These are phyloP conservation scores for Bombyx mori DNA, from an alignment of 1,140 invertebrate species.

Conservation along the genomic window ASM3026992v2 NC_085121.1:5934501-5935000, in stretches of 20 bases:
- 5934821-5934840: too few relatives aligned
- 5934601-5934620: slow-evolving; percentile 47
- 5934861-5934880: too few relatives aligned
- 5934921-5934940: too few relatives aligned
- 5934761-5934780: too few relatives aligned
- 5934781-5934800: too few relatives aligned
- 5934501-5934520: not conserved
- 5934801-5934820: too few relatives aligned
- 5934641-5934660: slow-evolving; percentile 70
- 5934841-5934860: too few relatives aligned
- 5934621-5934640: slow-evolving; percentile 52
- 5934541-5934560: slow-evolving; percentile 36
- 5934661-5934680: slow-evolving; percentile 74
- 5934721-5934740: slow-evolving; percentile 61
- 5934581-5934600: slow-evolving; percentile 42
- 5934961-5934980: too few relatives aligned
- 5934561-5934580: slow-evolving; percentile 40
- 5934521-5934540: slow-evolving; percentile 1
- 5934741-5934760: not conserved
- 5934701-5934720: slow-evolving; percentile 78
- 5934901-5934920: too few relatives aligned
- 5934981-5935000: too few relatives aligned
- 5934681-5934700: slow-evolving; percentile 79
- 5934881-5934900: too few relatives aligned
- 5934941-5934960: too few relatives aligned